These are phyloP conservation scores for Empidonax alnorum DNA, from an alignment of 2,113 vertebrate species.

Conservation along the genomic window DNA sequence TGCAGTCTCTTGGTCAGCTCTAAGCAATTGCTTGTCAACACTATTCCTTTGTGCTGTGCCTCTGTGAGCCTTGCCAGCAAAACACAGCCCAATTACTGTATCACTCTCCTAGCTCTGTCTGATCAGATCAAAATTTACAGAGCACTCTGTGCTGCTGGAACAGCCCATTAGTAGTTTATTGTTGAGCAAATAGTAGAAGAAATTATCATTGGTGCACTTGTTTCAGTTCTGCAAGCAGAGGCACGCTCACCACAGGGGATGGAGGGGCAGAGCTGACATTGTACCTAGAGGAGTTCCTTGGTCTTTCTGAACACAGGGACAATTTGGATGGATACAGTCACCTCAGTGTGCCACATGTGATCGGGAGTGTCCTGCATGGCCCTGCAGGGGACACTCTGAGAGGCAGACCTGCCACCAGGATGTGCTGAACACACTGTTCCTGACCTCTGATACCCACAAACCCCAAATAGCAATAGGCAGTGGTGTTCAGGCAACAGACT, in stretches of 20 bases:
- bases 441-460: background rate
- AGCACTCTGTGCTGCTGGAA: background rate
- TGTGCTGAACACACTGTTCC: background rate
- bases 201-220: background rate
- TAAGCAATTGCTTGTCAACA: background rate
- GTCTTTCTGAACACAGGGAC: background rate
- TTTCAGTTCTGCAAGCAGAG: background rate
- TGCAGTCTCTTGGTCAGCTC: background rate
- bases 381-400: too few relatives aligned
- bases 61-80: background rate
- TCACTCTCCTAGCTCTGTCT: background rate
- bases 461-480: background rate
- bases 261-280: background rate
- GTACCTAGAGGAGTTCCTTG: background rate
- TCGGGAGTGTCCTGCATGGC: accelerated
- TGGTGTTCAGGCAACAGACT: background rate
- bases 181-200: background rate
- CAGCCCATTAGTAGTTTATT: background rate
- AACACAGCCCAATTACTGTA: background rate
- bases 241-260: background rate
- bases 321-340: background rate
- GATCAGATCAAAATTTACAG: background rate
- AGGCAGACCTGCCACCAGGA: background rate
- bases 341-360: background rate
- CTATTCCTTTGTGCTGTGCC: background rate